Conservation (phyloP, 1,140 invertebrate genomes). For the Centruroides vittatus region DNA sequence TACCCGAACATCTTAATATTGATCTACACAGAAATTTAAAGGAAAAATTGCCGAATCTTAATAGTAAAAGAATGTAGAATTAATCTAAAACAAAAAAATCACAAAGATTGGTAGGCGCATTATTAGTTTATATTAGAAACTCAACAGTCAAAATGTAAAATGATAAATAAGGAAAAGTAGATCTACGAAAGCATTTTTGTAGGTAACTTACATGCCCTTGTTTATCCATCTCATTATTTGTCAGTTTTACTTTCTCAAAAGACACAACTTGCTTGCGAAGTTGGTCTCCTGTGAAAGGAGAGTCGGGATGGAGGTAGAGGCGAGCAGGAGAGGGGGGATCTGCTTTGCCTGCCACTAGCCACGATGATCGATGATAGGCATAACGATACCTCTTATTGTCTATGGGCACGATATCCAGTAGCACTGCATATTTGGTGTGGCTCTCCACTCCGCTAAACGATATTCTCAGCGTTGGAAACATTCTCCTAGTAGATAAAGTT, state of each 20-base stretch:
- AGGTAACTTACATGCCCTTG: slow-evolving; percentile 43
- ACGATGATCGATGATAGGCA: slow-evolving; percentile 57
- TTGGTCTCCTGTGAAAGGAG: slow-evolving; percentile 87
- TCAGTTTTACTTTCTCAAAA: slow-evolving; percentile 55
- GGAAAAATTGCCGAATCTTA: too few species aligned
- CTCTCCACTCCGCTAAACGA: slow-evolving; percentile 46
- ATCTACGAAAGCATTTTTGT: too few species aligned
- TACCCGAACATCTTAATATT: too few species aligned
- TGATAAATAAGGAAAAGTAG: too few species aligned
- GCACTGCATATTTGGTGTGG: slow-evolving; percentile 58
- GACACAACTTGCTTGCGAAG: slow-evolving; percentile 48
- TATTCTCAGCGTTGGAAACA: slow-evolving; percentile 65
- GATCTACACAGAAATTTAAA: too few species aligned
- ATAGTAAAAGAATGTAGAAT: too few species aligned
- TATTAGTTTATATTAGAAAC: too few species aligned
- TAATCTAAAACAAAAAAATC: too few species aligned
- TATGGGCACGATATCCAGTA: slow-evolving; percentile 28
- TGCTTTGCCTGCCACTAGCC: slow-evolving; percentile 23
- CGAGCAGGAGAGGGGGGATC: slow-evolving; percentile 80
- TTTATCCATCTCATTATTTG: slow-evolving; percentile 54
- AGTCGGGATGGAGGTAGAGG: slow-evolving; percentile 94
- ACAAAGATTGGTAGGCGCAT: too few species aligned
- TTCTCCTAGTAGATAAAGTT: slow-evolving; percentile 32
- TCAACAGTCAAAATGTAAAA: too few species aligned
- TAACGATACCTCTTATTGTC: slow-evolving; percentile 46